phyloP scores from a whole-genome alignment of 1,140 invertebrate species.

The Scaptomyza graminum region DNA sequence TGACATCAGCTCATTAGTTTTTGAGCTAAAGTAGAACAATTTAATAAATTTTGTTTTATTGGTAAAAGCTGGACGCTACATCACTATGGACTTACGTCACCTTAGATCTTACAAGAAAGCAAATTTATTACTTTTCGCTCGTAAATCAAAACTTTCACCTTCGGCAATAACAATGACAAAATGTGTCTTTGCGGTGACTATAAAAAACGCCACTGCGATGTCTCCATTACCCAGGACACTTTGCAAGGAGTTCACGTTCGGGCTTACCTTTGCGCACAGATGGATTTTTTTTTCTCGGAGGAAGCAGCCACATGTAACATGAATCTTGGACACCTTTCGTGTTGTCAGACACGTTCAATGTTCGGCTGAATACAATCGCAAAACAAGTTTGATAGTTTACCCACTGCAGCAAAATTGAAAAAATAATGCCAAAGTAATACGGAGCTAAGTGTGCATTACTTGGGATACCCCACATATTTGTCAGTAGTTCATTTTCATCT shows the following conservation, averaged over 20 bases:
- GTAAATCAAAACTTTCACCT: slow-evolving; percentile 16
- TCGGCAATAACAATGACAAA: slow-evolving; percentile 7
- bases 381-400: slow-evolving; percentile 14
- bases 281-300: background rate
- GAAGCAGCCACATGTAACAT: slow-evolving; percentile 5
- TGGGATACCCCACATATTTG: background rate
- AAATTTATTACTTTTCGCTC: slow-evolving; percentile 1
- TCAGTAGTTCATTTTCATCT: too few relatives aligned
- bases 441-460: too few relatives aligned
- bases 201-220: slow-evolving; percentile 1
- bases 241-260: background rate
- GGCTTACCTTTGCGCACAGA: slow-evolving; percentile 5
- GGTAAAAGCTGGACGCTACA: background rate
- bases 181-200: slow-evolving; percentile 5
- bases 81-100: background rate
- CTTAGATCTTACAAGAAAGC: background rate
- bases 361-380: background rate
- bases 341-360: slow-evolving; percentile 15
- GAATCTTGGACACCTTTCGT: background rate
- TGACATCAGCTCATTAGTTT: background rate
- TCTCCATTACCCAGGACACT: slow-evolving; percentile 5
- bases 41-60: too few relatives aligned
- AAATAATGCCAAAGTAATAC: background rate
- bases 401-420: slow-evolving; percentile 1
- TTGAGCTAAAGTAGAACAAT: too few relatives aligned